Percentiles rank a stretch among this genome's conserved stretches.
These are phyloP conservation scores for Panthera leo DNA, from an alignment of 2,113 vertebrate species.

Conservation along the genomic window DNA sequence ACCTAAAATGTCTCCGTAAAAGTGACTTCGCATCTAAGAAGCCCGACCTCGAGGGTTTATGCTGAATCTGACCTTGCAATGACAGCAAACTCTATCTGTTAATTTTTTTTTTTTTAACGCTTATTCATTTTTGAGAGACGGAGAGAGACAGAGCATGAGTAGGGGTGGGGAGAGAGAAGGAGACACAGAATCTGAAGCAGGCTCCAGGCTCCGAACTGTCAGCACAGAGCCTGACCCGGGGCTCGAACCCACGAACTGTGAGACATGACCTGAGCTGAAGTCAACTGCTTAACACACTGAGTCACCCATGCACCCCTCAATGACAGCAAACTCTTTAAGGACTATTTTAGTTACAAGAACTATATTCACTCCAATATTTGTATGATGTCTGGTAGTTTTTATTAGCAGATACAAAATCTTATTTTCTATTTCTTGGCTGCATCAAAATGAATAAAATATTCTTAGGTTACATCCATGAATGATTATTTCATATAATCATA, in stretches of 20 bases:
- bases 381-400: neutral
- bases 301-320: too few relatives aligned
- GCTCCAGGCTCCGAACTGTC: too few relatives aligned
- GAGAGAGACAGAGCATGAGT: too few relatives aligned
- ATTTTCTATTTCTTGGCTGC: neutral
- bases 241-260: too few relatives aligned
- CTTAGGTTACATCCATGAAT: neutral
- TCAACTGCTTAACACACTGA: too few relatives aligned
- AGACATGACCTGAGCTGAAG: too few relatives aligned
- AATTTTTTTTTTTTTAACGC: too few relatives aligned
- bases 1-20: neutral
- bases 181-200: too few relatives aligned
- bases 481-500: neutral
- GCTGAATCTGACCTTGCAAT: neutral
- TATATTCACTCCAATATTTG: neutral
- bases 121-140: too few relatives aligned
- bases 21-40: neutral
- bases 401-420: neutral
- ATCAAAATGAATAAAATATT: constrained; percentile 14
- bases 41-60: neutral
- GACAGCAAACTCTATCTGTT: too few relatives aligned
- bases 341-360: neutral
- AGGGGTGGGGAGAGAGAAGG: too few relatives aligned
- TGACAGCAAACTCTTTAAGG: neutral
- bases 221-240: too few relatives aligned